Base-by-base conservation (phyloP, 2,113 vertebrate genomes). In the Neolamprologus sp. region DNA sequence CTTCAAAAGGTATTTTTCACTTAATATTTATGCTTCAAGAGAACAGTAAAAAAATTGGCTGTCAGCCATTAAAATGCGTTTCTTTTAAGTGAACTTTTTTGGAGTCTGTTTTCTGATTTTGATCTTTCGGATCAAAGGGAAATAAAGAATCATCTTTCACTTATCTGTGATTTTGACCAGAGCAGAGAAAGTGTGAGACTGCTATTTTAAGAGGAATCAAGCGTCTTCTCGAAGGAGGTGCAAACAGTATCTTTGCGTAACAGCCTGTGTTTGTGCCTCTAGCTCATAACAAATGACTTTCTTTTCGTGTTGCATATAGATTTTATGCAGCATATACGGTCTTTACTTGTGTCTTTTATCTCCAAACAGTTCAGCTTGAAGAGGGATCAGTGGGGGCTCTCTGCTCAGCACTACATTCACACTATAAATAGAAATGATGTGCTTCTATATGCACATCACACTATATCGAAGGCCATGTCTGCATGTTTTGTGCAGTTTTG, bases 1-100 rank as follows among this genome's bases (percentile, higher is more conserved):
- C 73, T 78, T 78, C 73, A 78, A 78, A 78, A 49, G 45, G 45
- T 28, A 51, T 78, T 49, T 78, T 78, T 31, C 45, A 31, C 45
- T 31, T 78, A 78, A 51, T 78, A 78, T 49, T 31, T 78, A 78
- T 78, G 71, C 7, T 49, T 78, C 6, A 51, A 78, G 45, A 51
- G 17, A 78, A 78, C 45, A 51, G 73, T 78, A 33, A 51, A 78
- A 78, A 78, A 78, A 45, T 31, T 51, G 16, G 1, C 45, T 78
- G 73, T 49, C 45, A 78, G 45, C 16, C 3, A 78, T 78, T 51
- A 78, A 78, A 51, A 49, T 49, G 17, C 0, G 2, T 49, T 78
- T 78, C 45, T 78, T 78, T 78, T 31, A 49, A 31, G 73, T 78
- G 0, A 78, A 49, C 26, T 49, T 78, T 19, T 78, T 49, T 3